Evolutionary conservation across 1,140 invertebrate genomes (phyloP), one percentile per base, ranked within the genome.

Genomic region (Colletes latitarsis): DNA sequence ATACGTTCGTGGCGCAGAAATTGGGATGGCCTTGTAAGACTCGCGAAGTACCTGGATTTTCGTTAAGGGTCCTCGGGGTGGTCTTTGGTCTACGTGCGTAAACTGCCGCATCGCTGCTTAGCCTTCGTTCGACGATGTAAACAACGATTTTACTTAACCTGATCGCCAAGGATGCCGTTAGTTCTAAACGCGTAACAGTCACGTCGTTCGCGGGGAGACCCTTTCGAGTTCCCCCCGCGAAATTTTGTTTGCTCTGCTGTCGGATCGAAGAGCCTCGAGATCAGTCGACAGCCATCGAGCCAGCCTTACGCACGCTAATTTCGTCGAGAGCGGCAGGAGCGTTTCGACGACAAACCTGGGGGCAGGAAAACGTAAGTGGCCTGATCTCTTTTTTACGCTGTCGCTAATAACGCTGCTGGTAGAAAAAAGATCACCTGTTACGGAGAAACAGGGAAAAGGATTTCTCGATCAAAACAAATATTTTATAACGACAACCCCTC

Each of bases 131-230:
- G 10, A 64, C 21, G 63, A 30, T 68, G 71, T 67, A 74, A 80
- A 80, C 62, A 75, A 67, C 63, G 55, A 60, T 75, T 74, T 73
- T 52, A 52, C 52, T 60, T 74, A 74, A 67, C 62, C 17, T 39
- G 6, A 6, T 43, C 67, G 67, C 46, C 55, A 10, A 49, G 17
- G 17, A 39, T 19, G 30, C 19, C 52, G 21, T 57, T 30, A 15
- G n/a, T 15, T 10, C 46, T 57, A 3, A 72, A 55, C 58, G 19
- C 15, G 55, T 3, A 15, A 15, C 14, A 41, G 46, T 60, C 67
- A 62, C 75, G 30, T 53, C 52, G 49, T 46, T 15, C 4, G 14
- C 19, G 41, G 3, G 1, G n/a, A 12, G 9, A 46, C 55, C 9
- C 8, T 52, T 15, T 17, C 72, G 8, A 55, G 52, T 14, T 41